Conservation (phyloP, 2,888 invertebrate species). For the Diabrotica balteata region DNA sequence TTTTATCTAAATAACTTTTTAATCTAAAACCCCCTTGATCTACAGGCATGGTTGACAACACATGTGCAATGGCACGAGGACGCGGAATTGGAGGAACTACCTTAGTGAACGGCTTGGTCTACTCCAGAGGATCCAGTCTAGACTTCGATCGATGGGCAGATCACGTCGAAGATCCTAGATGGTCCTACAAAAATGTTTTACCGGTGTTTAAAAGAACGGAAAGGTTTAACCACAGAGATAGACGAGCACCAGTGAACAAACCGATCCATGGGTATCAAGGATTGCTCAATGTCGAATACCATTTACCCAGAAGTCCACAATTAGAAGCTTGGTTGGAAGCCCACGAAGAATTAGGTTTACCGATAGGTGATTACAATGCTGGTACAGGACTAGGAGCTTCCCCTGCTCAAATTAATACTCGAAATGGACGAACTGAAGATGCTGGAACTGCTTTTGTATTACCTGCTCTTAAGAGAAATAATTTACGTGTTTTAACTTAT, state of each 20-base stretch:
- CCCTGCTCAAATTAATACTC: constrained; percentile 71
- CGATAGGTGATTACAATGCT: constrained; percentile 36
- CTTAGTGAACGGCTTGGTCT: constrained; percentile 63
- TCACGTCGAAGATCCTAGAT: constrained; percentile 47
- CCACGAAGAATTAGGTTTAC: constrained; percentile 69
- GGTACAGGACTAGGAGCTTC: constrained; percentile 64
- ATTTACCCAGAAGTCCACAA: constrained; percentile 44
- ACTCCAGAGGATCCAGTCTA: constrained; percentile 60
- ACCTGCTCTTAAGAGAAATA: constrained; percentile 68
- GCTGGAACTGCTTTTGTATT: constrained; percentile 77
- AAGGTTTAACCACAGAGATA: constrained; percentile 25
- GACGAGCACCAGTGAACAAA: constrained; percentile 19
- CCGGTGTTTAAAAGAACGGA: constrained; percentile 54
- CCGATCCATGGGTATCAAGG: constrained; percentile 32
- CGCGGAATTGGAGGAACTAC: constrained; percentile 64
- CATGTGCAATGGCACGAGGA: constrained; percentile 59
- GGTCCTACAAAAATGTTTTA: constrained; percentile 67
- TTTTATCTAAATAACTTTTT: neutral
- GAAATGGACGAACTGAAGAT: constrained; percentile 76
- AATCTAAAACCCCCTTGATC: neutral
- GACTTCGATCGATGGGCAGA: constrained; percentile 62
- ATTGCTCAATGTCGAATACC: constrained; percentile 39
- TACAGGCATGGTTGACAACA: constrained; percentile 36
- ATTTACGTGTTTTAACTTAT: constrained; percentile 73
- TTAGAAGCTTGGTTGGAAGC: constrained; percentile 72